phyloP scores from a whole-genome alignment of 2,888 invertebrate species.

The Drosophila anceps region DNA sequence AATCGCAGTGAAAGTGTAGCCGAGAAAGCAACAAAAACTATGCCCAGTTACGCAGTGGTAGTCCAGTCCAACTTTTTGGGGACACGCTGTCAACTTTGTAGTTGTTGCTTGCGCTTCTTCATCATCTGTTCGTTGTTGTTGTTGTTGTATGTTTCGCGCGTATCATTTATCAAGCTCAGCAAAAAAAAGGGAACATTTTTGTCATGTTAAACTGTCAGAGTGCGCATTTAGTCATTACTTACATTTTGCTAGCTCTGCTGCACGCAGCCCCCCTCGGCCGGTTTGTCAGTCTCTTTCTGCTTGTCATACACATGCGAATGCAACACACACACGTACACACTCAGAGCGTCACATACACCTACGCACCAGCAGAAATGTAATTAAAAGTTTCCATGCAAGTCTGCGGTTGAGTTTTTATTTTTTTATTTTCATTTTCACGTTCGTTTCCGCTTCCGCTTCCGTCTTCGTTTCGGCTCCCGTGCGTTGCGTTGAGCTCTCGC shows the following conservation, averaged over 20 bases:
- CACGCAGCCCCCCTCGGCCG: conserved; percentile 3
- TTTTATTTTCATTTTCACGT: conserved; percentile 55
- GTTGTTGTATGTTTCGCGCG: conserved; percentile 41
- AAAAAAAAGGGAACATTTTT: conserved; percentile 76
- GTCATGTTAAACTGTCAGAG: conserved; percentile 83
- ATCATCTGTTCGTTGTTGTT: conserved; percentile 38
- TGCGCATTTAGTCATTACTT: conserved; percentile 83
- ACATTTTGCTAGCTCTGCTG: conserved; percentile 57
- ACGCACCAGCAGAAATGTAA: conserved; percentile 65
- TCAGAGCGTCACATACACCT: conserved; percentile 14
- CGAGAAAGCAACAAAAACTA: conserved; percentile 28
- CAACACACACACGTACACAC: conserved; percentile 30
- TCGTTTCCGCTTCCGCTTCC: conserved; percentile 40
- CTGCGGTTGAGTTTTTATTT: conserved; percentile 68
- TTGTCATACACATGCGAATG: conserved; percentile 65
- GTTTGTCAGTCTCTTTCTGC: conserved; percentile 48
- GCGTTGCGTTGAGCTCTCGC: conserved; percentile 21
- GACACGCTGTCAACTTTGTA: conserved; percentile 35
- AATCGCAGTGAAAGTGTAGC: conserved; percentile 58
- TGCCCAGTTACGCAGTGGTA: conserved; percentile 36
- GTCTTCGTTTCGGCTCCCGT: conserved; percentile 25
- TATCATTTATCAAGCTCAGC: conserved; percentile 81
- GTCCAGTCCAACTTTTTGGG: conserved; percentile 51
- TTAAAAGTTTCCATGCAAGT: conserved; percentile 77
- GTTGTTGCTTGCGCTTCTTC: conserved; percentile 30